Percentiles rank a stretch among this genome's conserved stretches.
Conservation (phyloP, 1,140 invertebrate genomes). For the Cotesia chilonis region DNA sequence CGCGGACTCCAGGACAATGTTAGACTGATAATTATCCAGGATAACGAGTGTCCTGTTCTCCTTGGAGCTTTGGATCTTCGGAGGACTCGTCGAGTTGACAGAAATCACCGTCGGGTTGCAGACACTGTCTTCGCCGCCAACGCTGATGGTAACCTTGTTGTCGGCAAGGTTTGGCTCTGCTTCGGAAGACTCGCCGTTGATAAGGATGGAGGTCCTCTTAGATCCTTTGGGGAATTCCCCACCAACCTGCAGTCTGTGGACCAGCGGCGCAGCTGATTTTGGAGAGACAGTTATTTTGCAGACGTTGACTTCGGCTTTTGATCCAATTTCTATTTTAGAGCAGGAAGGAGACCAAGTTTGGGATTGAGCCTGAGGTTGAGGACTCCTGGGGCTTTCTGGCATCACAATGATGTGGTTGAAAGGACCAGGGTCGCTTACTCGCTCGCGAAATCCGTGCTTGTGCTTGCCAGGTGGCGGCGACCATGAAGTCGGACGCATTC, state of each 20-base stretch:
- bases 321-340: constrained; percentile 55
- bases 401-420: constrained; percentile 30
- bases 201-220: constrained; percentile 78
- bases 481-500: constrained; percentile 60
- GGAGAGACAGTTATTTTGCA: constrained; percentile 63
- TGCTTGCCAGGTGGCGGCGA: constrained; percentile 56
- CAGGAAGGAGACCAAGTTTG: too few species aligned
- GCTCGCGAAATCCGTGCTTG: constrained; percentile 41
- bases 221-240: constrained; percentile 53
- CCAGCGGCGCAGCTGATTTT: constrained; percentile 57
- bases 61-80: constrained; percentile 48
- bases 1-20: constrained; percentile 57
- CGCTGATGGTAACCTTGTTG: constrained; percentile 64
- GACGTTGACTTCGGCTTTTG: constrained; percentile 50
- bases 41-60: constrained; percentile 63
- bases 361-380: too few species aligned
- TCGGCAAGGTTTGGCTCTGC: constrained; percentile 64
- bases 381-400: constrained; percentile 25
- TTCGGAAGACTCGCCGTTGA: constrained; percentile 76
- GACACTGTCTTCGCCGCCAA: constrained; percentile 59
- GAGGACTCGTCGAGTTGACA: constrained; percentile 53
- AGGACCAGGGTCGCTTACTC: constrained; percentile 42
- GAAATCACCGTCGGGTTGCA: constrained; percentile 63
- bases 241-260: constrained; percentile 70
- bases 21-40: constrained; percentile 61